Percentiles rank a stretch among this genome's conserved stretches.
Evolutionary conservation across 1,140 invertebrate genomes (phyloP).

Genomic region (Drepana arcuata): DNA sequence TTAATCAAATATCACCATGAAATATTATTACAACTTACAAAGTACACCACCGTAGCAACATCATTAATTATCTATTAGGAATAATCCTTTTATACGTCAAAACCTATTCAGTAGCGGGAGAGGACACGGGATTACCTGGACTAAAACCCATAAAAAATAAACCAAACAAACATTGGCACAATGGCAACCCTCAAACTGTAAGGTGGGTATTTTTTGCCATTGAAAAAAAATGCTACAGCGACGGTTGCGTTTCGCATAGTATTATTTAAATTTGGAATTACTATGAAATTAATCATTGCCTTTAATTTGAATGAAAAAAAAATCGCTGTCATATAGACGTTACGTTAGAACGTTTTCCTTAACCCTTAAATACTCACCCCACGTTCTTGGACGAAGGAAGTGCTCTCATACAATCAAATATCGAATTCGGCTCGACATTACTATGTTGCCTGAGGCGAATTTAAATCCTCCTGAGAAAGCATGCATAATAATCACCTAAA

Average conservation of each 20-base stretch:
- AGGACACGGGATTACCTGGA: conserved; percentile 60
- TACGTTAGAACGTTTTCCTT: no score
- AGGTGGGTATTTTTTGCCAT: conserved; percentile 21
- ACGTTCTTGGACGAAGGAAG: conserved; percentile 41
- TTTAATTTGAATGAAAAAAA: no score
- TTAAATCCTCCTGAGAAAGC: conserved; percentile 64
- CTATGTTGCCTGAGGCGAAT: conserved; percentile 48
- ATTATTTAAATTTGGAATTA: no score
- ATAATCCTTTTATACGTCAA: conserved; percentile 67
- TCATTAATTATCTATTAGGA: conserved; percentile 68
- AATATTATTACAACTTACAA: conserved; percentile 3
- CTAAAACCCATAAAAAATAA: conserved; percentile 56
- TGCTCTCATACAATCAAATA: conserved; percentile 36
- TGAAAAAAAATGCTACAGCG: conserved; percentile 19
- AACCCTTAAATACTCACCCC: conserved; percentile 25
- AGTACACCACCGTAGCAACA: conserved; percentile 22
- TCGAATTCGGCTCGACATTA: no score
- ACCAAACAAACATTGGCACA: conserved; percentile 48
- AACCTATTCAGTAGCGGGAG: conserved; percentile 46
- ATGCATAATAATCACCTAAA: conserved; percentile 62
- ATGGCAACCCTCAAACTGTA: conserved; percentile 33
- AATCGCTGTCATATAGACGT: no score
- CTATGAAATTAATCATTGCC: no score
- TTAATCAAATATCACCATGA: not conserved
- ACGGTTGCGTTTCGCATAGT: no score